Evolutionary conservation across 2,113 vertebrate species (phyloP).

Genomic region (Tauraco erythrolophus): DNA sequence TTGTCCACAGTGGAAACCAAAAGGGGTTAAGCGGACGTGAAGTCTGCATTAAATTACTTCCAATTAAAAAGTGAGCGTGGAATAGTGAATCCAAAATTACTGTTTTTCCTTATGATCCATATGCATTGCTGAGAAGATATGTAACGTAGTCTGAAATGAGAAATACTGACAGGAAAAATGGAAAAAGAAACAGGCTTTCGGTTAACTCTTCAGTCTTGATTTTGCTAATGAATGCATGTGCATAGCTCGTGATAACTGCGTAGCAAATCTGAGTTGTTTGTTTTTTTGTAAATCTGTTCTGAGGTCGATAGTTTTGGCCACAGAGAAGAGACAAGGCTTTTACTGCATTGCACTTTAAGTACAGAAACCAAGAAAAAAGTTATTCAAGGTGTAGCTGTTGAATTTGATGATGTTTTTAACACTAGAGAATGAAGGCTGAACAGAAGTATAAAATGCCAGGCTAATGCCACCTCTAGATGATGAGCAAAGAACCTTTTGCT

Average conservation of each 20-base stretch:
- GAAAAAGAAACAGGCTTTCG: fast-evolving
- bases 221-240: not conserved
- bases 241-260: not conserved
- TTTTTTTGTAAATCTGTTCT: not conserved
- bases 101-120: not conserved
- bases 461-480: not conserved
- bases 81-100: not conserved
- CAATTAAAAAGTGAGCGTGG: not conserved
- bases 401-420: not conserved
- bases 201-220: not conserved
- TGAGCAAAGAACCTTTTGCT: not conserved
- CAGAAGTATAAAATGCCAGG: not conserved
- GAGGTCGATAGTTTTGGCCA: not conserved
- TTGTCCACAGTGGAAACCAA: not conserved
- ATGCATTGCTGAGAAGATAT: not conserved
- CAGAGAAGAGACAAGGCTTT: not conserved
- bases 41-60: not conserved
- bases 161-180: not conserved
- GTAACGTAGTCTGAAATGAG: not conserved
- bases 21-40: not conserved
- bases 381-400: not conserved
- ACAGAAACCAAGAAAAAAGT: not conserved
- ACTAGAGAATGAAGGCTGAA: not conserved
- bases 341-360: not conserved
- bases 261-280: not conserved